phyloP scores from a whole-genome alignment of 1,140 invertebrate species.

The Papilio polyxenes region DNA sequence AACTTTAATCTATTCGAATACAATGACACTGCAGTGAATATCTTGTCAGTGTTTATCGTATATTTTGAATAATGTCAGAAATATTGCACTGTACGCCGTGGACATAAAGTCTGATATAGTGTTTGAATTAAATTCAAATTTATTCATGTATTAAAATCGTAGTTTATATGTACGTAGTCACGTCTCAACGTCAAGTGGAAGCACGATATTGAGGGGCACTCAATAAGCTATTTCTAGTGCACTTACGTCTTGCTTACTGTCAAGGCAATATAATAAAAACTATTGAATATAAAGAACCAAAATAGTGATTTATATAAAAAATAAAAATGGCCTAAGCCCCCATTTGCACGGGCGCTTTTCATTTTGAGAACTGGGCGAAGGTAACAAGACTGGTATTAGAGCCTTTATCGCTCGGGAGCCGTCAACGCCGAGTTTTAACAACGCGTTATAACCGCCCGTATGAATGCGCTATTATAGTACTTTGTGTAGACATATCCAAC shows the following conservation, averaged over 20 bases:
- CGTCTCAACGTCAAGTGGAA: slow-evolving; percentile 23
- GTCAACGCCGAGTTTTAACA: too few species aligned
- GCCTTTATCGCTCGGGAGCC: too few species aligned
- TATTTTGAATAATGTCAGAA: background rate
- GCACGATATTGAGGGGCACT: slow-evolving; percentile 1
- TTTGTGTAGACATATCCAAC: background rate
- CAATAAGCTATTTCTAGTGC: slow-evolving; percentile 19
- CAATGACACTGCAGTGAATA: background rate
- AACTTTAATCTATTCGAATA: slow-evolving; percentile 5
- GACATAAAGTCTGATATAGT: slow-evolving; percentile 5
- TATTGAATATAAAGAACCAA: background rate
- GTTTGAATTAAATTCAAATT: background rate
- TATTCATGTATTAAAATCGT: slow-evolving; percentile 15
- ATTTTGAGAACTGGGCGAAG: too few species aligned
- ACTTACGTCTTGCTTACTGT: slow-evolving; percentile 3
- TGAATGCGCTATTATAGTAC: background rate
- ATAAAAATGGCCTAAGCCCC: too few species aligned
- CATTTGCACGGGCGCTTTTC: too few species aligned
- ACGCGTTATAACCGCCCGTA: background rate
- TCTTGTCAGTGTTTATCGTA: background rate
- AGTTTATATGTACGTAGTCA: slow-evolving; percentile 7
- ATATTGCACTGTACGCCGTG: background rate
- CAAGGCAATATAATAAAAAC: background rate
- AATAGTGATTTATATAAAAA: background rate
- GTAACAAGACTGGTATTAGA: too few species aligned